Evolutionary conservation across 2,888 invertebrate species (phyloP), one percentile per base, ranked within the genome.

Genomic region (Sclerodermus sp.): DNA sequence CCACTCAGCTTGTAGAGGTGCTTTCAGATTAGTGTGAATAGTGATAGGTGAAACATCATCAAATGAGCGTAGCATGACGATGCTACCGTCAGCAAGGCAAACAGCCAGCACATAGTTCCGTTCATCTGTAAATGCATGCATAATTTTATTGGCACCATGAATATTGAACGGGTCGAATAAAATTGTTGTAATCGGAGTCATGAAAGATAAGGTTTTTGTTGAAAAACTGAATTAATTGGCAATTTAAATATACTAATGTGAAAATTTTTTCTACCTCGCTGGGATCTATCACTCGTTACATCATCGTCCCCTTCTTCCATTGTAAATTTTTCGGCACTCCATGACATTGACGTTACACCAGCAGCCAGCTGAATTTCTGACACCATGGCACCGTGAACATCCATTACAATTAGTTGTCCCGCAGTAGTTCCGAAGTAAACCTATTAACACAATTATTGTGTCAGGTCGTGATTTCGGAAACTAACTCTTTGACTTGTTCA

Each of bases 291-390:
- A 47, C 69, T 71, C 36, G 69, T 65, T 37, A 73, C 64, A 47
- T 83, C 84, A 60, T 91, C 92, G 67, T 91, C 91, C 1, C 89
- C 90, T 77, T 96, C 96, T 76, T 96, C 96, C 95, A 96, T 96
- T 81, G 95, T 96, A 79, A 96, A 96, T 74, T 96, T 96, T 77
- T 96, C 95, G 74, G 96, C 96, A 15, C 95, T 95, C 96, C 96
- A 97, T 13, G 93, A 90, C 92, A 97, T 93, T 42, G 90, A 86
- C 1, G 88, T 88, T 66, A 97, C 94, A 8, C 90, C 90, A 29
- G 77, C 74, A 29, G 74, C 73, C 16, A 78, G 57, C 51, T 78
- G 77, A 47, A 93, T 90, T 70, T 92, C 90, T 8, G 93, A 91
- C 14, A 96, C 90, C 92, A 96, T 95, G 34, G 93, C 93, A 0